Base-by-base conservation (phyloP, 2,888 invertebrate genomes). In the Amblyjoppa proteus region DNA sequence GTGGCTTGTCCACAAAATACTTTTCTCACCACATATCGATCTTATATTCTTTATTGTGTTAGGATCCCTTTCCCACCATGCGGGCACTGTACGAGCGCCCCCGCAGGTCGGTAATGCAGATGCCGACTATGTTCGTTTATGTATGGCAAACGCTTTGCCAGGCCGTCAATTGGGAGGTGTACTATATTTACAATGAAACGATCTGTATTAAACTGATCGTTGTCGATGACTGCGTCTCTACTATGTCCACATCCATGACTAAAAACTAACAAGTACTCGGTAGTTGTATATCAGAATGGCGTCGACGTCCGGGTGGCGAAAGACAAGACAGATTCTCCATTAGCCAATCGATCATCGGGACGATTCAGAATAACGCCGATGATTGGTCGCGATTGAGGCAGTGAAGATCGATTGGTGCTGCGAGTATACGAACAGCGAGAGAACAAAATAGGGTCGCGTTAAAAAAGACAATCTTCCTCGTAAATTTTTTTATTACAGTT, bases 281-380 rank as follows among this genome's bases (percentile, higher is more conserved):
- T 64, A 64, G 16, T 64, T n/a, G 16, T 34, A 16, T 31, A 16
- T 34, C 61, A 61, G 28, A 16, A 31, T n/a, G 31, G 31, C 64
- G 64, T 6, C 34, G 64, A 64, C 16, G 34, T 31, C 64, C 34
- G 64, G 31, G 16, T n/a, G 9, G 16, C 7, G 34, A 31, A 16
- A 64, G 31, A 34, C 64, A n/a, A n/a, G 28, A 16, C 6, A 61
- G n/a, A 58, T 58, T 64, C 49, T 45, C 6, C 3, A 11, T 31
- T 11, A 49, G 28, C 45, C 45, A 45, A 45, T 45, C 49, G n/a
- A 28, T 49, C 49, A 69, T 16, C 69, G 28, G 1, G 41, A 38
- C 49, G 31, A 69, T 45, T 25, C 41, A 20, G 69, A 69, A 69
- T 25, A 69, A 69, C 69, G 69, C 34, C 25, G 49, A 69, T 45